phyloP scores from a whole-genome alignment of 2,797 vertebrate genomes.

The Sebastes matsubarae region DNA sequence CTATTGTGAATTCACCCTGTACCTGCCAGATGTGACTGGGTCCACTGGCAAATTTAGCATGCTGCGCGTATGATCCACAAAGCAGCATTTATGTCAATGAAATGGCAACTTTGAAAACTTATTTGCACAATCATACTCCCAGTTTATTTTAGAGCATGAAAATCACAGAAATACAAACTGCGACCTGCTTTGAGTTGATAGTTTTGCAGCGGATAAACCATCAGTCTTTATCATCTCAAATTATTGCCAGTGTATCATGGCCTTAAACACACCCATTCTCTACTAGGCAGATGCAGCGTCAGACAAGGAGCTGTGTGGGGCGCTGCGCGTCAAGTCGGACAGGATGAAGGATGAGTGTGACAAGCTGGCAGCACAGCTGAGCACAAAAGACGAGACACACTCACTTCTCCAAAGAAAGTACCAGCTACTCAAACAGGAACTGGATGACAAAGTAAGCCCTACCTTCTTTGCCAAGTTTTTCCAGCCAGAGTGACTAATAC shows the following conservation, averaged over 20 bases:
- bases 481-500: not conserved
- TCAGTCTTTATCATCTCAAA: not conserved
- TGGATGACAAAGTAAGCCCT: constrained; percentile 88
- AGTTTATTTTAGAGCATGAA: not conserved
- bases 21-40: not conserved
- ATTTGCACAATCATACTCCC: not conserved
- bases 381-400: constrained; percentile 82
- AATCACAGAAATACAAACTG: not conserved
- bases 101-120: not conserved
- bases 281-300: constrained; percentile 85
- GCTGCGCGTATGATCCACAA: not conserved
- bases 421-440: constrained; percentile 86
- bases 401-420: constrained; percentile 83
- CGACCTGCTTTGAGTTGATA: not conserved
- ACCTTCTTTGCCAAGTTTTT: not conserved
- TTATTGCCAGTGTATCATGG: not conserved
- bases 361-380: constrained; percentile 86
- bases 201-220: not conserved
- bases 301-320: constrained; percentile 84
- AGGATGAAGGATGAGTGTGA: constrained; percentile 91
- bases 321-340: constrained; percentile 87
- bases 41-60: not conserved
- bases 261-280: constrained; percentile 24
- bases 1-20: not conserved
- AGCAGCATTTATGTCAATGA: not conserved